A percentile compares a stretch with the other conserved stretches of the same genome.
These are phyloP conservation scores for Leuciscus waleckii DNA, from an alignment of 2,797 vertebrate genomes.

Conservation along the genomic window DNA sequence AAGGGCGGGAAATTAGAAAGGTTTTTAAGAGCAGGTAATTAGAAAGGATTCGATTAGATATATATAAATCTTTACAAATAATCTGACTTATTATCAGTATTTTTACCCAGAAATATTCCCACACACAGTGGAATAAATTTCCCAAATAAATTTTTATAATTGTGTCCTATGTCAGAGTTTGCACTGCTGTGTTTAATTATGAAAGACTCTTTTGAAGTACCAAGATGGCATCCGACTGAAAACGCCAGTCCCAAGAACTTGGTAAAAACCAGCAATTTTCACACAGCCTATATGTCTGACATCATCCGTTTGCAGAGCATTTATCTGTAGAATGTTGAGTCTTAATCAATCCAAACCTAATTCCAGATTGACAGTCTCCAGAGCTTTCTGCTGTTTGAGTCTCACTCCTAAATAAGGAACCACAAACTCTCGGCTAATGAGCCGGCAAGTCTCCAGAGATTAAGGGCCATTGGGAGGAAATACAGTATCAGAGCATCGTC, in stretches of 20 bases:
- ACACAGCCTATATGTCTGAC: constrained; percentile 50
- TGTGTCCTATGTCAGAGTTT: neutral
- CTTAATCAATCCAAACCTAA: constrained; percentile 54
- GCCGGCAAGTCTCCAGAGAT: constrained; percentile 50
- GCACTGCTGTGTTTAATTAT: neutral
- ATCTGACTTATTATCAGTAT: neutral
- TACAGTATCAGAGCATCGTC: constrained; percentile 57
- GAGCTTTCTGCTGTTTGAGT: constrained; percentile 40
- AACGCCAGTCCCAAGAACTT: constrained; percentile 29
- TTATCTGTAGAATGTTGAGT: constrained; percentile 55
- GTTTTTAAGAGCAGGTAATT: neutral
- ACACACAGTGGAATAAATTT: neutral
- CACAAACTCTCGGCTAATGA: constrained; percentile 57
- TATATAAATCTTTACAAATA: no score
- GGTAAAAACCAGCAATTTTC: constrained; percentile 43
- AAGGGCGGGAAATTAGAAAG: no score
- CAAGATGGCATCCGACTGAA: constrained; percentile 15
- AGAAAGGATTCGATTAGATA: no score
- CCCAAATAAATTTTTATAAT: neutral
- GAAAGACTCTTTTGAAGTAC: constrained; percentile 6
- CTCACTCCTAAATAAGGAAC: constrained; percentile 60
- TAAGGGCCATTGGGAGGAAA: constrained; percentile 48
- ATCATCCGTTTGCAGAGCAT: constrained; percentile 56
- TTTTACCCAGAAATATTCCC: neutral
- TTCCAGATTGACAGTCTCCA: constrained; percentile 59